Evolutionary conservation across 2,797 vertebrate genomes (phyloP), one percentile per base, ranked within the genome.

Genomic region (Rhynchotus rufescens): DNA sequence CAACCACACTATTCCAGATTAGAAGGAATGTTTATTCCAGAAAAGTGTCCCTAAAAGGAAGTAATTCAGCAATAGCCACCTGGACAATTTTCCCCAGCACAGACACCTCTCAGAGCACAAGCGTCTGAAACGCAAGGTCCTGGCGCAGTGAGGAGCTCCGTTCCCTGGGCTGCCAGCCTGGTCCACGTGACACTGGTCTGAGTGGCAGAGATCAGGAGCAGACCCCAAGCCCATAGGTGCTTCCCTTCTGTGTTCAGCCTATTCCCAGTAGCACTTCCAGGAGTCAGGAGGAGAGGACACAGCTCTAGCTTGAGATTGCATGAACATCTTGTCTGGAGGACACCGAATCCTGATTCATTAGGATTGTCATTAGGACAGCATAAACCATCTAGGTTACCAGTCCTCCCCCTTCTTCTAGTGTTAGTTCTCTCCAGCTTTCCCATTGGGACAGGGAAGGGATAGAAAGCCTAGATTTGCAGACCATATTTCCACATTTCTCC

Each of bases 21-120:
- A 71, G 61, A 88, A 84, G 38, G 61, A 85, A 76, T 22, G 36
- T 80, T 74, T 76, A 3, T 65, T 38, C 0, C 1, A 60, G 56
- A 92, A 86, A 67, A 1, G 23, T 15, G 26, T 51, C 32, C 87
- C n/a, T 67, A 56, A 66, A 77, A 38, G 64, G 64, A 74, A 78
- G 45, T 76, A 78, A 76, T 69, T 85, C 52, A 91, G 74, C 84
- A 90, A 30, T 65, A 90, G 72, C 54, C 44, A 47, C 26, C 34
- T 47, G 82, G 54, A 51, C 54, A 66, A 7, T 85, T 87, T 40
- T 92, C 8, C 56, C 1, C 3, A 73, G 82, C 84, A 73, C 73
- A 87, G 64, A 73, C 64, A n/a, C 84, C 75, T 88, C 51, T 87
- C 40, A 56, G 84, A 94, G 77, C 83, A 80, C 86, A 90, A 80